Percentiles rank a stretch among this genome's conserved stretches.
Conservation (phyloP, 2,113 vertebrate species). For the Calidris pugnax region DNA sequence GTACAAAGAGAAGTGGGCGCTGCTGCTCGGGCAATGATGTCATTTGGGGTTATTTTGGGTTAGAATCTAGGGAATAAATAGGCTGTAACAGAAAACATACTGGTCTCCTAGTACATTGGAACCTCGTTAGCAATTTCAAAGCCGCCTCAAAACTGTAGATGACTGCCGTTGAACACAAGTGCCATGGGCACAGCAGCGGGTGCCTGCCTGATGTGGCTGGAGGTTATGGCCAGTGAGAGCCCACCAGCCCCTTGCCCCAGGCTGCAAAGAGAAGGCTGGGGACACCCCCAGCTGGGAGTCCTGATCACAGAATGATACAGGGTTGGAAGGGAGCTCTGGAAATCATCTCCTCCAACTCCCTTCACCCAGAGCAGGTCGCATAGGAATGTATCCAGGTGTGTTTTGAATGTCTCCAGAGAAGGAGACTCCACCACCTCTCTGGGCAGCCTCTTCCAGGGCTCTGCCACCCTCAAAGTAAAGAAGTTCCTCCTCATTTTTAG, state of each 20-base stretch:
- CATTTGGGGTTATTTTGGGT: background rate
- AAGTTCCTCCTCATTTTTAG: no score
- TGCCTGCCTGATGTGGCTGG: rapidly evolving
- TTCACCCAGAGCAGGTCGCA: no score
- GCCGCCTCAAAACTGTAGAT: background rate
- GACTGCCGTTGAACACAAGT: no score
- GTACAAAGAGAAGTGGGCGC: rapidly evolving
- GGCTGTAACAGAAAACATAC: background rate
- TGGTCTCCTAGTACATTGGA: background rate
- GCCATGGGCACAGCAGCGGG: rapidly evolving
- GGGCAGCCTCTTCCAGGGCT: no score
- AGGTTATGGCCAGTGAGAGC: rapidly evolving
- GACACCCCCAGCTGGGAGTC: background rate
- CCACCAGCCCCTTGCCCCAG: no score
- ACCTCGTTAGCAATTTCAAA: rapidly evolving
- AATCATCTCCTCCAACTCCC: no score
- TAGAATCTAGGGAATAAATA: background rate
- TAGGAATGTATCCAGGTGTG: no score
- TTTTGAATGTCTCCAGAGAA: no score
- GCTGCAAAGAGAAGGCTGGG: background rate
- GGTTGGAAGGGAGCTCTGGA: no score
- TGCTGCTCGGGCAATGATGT: background rate
- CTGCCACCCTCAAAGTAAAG: no score
- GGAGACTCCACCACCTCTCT: no score
- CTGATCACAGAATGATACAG: no score